Evolutionary conservation across 2,888 invertebrate genomes (phyloP).

Genomic region (Chrysolina haemoptera): DNA sequence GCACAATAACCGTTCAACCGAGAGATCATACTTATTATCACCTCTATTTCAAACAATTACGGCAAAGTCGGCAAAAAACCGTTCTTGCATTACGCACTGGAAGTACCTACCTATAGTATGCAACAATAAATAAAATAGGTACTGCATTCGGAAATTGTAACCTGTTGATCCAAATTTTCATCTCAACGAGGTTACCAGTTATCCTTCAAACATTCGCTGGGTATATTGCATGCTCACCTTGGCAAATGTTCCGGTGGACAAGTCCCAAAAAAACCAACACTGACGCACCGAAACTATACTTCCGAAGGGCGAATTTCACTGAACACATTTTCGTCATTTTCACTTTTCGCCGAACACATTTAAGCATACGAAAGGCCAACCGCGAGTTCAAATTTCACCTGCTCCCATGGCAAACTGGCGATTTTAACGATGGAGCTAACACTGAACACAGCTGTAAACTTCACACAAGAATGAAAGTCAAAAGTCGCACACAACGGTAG

Average conservation of each 20-base stretch:
- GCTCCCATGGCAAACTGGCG: conserved; percentile 17
- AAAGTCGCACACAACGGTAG: conserved; percentile 30
- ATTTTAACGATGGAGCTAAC: not conserved
- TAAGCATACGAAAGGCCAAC: conserved; percentile 18
- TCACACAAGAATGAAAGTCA: conserved; percentile 20
- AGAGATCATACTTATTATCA: not conserved
- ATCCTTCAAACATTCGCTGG: conserved; percentile 11
- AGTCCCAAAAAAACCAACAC: conserved; percentile 37
- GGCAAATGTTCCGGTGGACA: conserved; percentile 25
- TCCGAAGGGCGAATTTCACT: conserved; percentile 25
- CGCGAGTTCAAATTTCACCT: conserved; percentile 23
- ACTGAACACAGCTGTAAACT: conserved; percentile 4
- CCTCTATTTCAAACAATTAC: not conserved
- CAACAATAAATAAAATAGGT: not conserved
- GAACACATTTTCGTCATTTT: conserved; percentile 32
- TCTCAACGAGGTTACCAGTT: conserved; percentile 3
- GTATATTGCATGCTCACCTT: conserved; percentile 37
- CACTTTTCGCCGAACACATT: conserved; percentile 33
- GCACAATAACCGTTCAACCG: not conserved
- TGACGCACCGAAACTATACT: conserved; percentile 31
- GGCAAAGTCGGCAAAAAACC: not conserved
- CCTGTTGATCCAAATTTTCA: conserved; percentile 3
- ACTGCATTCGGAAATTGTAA: not conserved
- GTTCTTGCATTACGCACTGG: not conserved
- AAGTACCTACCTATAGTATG: not conserved